phyloP scores from a whole-genome alignment of 1,140 invertebrate genomes.

The Drosophila melanica region DNA sequence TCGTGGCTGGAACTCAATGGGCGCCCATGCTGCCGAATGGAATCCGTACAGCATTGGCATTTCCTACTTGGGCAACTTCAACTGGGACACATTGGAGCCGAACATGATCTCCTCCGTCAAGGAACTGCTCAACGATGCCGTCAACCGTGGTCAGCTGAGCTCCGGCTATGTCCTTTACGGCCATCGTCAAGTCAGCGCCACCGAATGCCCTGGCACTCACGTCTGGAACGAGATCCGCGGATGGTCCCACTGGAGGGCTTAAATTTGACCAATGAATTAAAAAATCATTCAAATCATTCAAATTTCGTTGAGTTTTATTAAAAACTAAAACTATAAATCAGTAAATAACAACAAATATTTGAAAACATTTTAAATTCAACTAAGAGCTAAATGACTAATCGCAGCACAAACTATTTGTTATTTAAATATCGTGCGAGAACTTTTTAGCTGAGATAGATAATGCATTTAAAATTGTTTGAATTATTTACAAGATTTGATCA shows the following conservation, averaged over 20 bases:
- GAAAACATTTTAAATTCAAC: too few species aligned
- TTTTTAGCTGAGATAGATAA: too few species aligned
- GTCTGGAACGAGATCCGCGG: conserved; percentile 87
- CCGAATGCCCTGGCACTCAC: conserved; percentile 88
- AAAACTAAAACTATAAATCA: too few species aligned
- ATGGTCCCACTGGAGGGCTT: conserved; percentile 86
- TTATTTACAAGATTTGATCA: too few species aligned
- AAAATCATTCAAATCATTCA: not conserved
- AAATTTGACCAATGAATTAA: not conserved
- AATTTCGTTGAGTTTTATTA: not conserved
- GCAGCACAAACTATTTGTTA: not conserved
- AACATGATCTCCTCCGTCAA: conserved; percentile 84
- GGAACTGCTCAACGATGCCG: conserved; percentile 85
- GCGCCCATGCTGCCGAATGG: conserved; percentile 88
- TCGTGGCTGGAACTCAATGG: conserved; percentile 87
- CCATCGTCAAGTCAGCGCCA: conserved; percentile 88
- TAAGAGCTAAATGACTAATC: too few species aligned
- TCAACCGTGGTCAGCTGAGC: conserved; percentile 85
- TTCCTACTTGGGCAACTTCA: conserved; percentile 87
- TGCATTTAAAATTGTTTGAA: too few species aligned
- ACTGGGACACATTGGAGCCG: conserved; percentile 54
- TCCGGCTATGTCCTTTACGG: conserved; percentile 88
- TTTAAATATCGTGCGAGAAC: too few species aligned
- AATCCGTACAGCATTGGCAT: conserved; percentile 88
- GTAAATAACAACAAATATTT: too few species aligned